These are phyloP conservation scores for Nomada fabriciana DNA, from an alignment of 2,888 invertebrate genomes.

Conservation along the genomic window DNA sequence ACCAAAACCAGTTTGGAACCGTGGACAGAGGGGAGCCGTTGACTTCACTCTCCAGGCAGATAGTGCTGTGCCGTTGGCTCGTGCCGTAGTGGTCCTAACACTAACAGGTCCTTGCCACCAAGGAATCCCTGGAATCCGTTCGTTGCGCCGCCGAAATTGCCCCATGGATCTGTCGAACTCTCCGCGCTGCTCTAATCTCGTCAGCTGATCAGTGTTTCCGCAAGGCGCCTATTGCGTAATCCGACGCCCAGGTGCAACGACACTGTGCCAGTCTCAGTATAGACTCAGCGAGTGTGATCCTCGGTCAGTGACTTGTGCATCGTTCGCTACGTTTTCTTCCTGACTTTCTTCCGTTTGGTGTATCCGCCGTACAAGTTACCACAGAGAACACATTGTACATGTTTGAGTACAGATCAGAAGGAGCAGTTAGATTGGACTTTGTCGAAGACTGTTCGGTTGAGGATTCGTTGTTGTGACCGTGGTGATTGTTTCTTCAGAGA, in stretches of 20 bases:
- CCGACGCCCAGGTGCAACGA: constrained; percentile 5
- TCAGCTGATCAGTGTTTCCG: constrained; percentile 52
- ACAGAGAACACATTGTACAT: neutral
- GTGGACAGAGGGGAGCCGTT: constrained; percentile 78
- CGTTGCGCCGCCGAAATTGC: constrained; percentile 56
- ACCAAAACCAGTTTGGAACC: constrained; percentile 76
- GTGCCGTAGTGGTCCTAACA: constrained; percentile 81
- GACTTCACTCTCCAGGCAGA: constrained; percentile 80
- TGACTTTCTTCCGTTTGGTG: constrained; percentile 30
- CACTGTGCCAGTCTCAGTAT: neutral
- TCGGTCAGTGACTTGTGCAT: constrained; percentile 13
- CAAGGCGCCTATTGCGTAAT: constrained; percentile 18
- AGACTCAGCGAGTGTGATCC: constrained; percentile 13
- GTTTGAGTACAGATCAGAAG: too few species aligned
- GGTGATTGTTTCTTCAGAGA: constrained; percentile 8
- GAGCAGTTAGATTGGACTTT: neutral
- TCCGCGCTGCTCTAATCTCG: constrained; percentile 33
- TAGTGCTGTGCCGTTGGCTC: constrained; percentile 84
- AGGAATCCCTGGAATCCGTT: constrained; percentile 71
- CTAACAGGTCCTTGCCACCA: constrained; percentile 73
- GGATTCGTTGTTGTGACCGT: neutral
- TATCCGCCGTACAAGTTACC: neutral
- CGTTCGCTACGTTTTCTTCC: neutral
- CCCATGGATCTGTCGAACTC: constrained; percentile 24
- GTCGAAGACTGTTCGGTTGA: neutral